A percentile compares a stretch with the other conserved stretches of the same genome.
phyloP scores from a whole-genome alignment of 2,888 invertebrate species.

The Syrista parreyssii region DNA sequence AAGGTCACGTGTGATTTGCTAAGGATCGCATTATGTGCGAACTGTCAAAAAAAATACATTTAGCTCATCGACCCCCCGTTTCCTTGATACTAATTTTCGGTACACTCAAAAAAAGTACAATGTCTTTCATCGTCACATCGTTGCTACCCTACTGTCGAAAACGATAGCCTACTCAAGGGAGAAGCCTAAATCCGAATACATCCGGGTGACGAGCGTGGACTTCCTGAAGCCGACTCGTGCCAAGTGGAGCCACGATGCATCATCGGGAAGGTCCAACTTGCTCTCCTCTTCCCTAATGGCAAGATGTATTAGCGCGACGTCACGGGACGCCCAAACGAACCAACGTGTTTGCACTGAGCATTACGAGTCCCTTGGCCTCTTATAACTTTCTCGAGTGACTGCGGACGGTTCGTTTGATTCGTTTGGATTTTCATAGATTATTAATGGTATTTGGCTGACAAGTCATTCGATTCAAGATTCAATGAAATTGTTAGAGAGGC shows the following conservation, averaged over 20 bases:
- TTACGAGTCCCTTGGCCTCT: not conserved
- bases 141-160: not conserved
- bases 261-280: constrained; percentile 36
- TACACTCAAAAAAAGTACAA: not conserved
- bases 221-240: constrained; percentile 34
- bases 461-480: no score
- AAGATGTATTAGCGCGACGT: not conserved
- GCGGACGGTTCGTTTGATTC: not conserved
- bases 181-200: constrained; percentile 23
- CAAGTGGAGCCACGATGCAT: constrained; percentile 39
- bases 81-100: not conserved
- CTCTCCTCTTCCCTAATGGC: constrained; percentile 8
- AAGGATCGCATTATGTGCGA: no score
- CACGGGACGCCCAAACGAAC: not conserved
- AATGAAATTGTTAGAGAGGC: not conserved
- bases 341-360: not conserved
- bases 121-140: not conserved
- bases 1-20: no score
- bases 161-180: no score
- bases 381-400: not conserved
- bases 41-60: no score
- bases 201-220: constrained; percentile 35
- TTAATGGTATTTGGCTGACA: not conserved
- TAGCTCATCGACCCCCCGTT: not conserved
- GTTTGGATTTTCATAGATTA: not conserved